phyloP scores from a whole-genome alignment of 2,888 invertebrate genomes.

The Amphipoea lucens region DNA sequence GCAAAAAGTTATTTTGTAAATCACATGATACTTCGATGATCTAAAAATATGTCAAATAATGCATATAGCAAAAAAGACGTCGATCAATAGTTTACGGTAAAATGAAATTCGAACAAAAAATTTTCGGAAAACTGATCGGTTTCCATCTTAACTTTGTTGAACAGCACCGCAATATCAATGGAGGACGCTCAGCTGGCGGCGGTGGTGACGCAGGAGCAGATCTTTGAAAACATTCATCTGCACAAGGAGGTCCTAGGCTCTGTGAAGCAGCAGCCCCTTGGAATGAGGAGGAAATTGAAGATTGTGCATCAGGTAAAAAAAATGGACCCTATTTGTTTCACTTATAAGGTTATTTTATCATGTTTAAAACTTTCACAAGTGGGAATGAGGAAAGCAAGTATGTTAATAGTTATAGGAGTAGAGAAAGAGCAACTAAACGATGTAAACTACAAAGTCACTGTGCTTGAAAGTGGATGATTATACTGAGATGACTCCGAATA shows the following conservation, averaged over 20 bases:
- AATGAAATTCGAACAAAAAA: too few relatives aligned
- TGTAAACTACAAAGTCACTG: not conserved
- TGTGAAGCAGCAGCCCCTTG: constrained; percentile 96
- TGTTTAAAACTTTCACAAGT: not conserved
- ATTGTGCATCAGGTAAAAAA: constrained; percentile 92
- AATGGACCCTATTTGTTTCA: not conserved
- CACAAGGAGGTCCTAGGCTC: constrained; percentile 97
- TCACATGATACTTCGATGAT: too few relatives aligned
- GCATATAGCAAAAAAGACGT: too few relatives aligned
- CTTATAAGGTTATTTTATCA: not conserved
- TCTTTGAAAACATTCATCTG: constrained; percentile 96
- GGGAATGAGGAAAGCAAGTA: not conserved
- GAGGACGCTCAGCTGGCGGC: constrained; percentile 91
- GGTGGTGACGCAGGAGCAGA: constrained; percentile 95
- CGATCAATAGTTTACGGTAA: too few relatives aligned
- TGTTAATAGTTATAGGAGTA: not conserved
- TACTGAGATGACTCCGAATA: not conserved
- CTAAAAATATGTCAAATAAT: too few relatives aligned
- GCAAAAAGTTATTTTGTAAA: too few relatives aligned
- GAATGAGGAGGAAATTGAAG: constrained; percentile 95
- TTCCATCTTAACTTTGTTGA: constrained; percentile 10
- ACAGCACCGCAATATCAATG: constrained; percentile 94
- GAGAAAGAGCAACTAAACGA: not conserved
- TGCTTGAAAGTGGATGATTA: not conserved
- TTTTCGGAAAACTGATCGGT: too few relatives aligned